These are phyloP conservation scores for Hybognathus amarus DNA, from an alignment of 2,797 vertebrate species.

Conservation along the genomic window DNA sequence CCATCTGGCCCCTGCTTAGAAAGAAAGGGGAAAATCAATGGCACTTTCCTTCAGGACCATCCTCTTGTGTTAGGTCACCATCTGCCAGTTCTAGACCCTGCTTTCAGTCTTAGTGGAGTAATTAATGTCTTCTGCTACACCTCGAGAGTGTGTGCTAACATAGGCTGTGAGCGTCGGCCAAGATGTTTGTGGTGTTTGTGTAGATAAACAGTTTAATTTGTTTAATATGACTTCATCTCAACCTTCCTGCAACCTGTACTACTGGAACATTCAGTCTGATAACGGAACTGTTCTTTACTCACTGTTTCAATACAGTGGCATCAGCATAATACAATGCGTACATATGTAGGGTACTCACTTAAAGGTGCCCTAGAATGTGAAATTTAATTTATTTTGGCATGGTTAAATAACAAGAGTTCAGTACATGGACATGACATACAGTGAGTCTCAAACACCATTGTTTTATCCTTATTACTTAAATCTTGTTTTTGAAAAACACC, in stretches of 20 bases:
- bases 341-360: not conserved
- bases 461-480: no score
- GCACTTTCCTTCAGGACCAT: constrained; percentile 47
- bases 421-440: no score
- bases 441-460: no score
- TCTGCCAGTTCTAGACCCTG: constrained; percentile 46
- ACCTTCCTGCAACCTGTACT: not conserved
- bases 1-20: constrained; percentile 64
- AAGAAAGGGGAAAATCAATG: constrained; percentile 55
- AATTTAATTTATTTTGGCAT: no score
- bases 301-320: not conserved
- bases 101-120: constrained; percentile 43
- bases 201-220: constrained; percentile 30
- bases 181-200: constrained; percentile 23
- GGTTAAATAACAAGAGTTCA: no score
- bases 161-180: constrained; percentile 4
- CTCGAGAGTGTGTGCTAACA: constrained; percentile 23
- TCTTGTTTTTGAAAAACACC: no score
- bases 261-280: constrained; percentile 3
- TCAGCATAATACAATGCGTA: not conserved
- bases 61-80: constrained; percentile 58
- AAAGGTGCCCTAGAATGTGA: no score
- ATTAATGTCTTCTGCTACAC: constrained; percentile 44
- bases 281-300: not conserved
- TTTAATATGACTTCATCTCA: constrained; percentile 8